Evolutionary conservation across 1,140 invertebrate species (phyloP).

Genomic region (Saccostrea echinata): DNA sequence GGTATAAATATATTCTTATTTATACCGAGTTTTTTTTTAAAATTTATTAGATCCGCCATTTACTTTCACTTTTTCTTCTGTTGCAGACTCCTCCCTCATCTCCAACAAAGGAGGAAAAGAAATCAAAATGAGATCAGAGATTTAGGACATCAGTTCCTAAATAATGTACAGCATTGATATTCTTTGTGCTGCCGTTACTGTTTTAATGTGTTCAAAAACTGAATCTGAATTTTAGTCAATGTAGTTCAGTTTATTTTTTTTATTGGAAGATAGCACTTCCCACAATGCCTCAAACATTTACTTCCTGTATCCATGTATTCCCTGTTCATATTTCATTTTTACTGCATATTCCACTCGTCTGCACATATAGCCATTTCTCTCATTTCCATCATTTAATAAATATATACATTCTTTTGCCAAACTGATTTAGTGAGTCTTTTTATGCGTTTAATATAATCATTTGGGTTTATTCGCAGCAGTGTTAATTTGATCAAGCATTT

Average conservation of each 20-base stretch:
- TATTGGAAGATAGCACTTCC: not conserved
- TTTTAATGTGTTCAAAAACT: slow-evolving; percentile 2
- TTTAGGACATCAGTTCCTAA: not conserved
- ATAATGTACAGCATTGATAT: not conserved
- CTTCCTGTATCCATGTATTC: not conserved
- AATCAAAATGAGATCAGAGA: not conserved
- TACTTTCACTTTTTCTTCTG: not conserved
- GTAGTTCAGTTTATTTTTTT: not conserved
- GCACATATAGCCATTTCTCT: not conserved
- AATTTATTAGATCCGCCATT: not conserved
- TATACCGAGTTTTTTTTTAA: no score
- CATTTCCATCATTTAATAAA: not conserved
- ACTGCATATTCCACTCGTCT: not conserved
- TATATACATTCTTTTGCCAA: not conserved
- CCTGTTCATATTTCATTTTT: not conserved
- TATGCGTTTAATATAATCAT: no score
- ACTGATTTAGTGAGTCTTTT: no score
- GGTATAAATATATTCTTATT: no score
- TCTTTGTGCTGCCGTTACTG: not conserved
- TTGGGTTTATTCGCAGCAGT: no score
- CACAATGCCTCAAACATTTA: not conserved
- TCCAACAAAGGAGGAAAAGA: not conserved
- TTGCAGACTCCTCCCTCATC: not conserved
- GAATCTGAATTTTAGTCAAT: not conserved
- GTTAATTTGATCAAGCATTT: no score